A percentile compares a stretch with the other conserved stretches of the same genome.
These are phyloP conservation scores for Drepana arcuata DNA, from an alignment of 1,140 invertebrate species.

Conservation along the genomic window DNA sequence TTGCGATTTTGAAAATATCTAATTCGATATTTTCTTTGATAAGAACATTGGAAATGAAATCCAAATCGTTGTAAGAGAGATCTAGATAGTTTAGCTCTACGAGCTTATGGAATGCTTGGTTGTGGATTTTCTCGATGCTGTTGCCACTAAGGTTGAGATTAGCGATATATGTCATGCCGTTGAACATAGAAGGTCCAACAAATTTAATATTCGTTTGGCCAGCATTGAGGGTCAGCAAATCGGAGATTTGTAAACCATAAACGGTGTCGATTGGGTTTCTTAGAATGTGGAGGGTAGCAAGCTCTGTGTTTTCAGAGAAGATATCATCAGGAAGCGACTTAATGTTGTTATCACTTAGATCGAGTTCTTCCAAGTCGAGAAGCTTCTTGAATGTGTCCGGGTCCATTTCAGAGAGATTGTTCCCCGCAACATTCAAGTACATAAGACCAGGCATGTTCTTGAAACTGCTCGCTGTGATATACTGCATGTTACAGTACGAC, in stretches of 20 bases:
- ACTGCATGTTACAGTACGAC: conserved; percentile 76
- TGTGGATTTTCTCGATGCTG: conserved; percentile 76
- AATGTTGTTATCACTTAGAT: conserved; percentile 77
- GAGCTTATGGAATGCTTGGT: conserved; percentile 76
- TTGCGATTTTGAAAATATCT: conserved; percentile 77
- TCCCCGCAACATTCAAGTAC: conserved; percentile 77
- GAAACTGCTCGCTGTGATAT: conserved; percentile 74
- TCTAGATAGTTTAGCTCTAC: conserved; percentile 77
- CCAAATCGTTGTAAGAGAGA: conserved; percentile 78
- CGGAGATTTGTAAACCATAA: conserved; percentile 67
- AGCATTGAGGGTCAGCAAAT: conserved; percentile 75
- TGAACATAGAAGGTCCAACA: conserved; percentile 77
- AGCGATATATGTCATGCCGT: conserved; percentile 74
- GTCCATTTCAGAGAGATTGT: conserved; percentile 75
- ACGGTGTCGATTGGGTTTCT: conserved; percentile 72
- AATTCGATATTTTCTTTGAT: conserved; percentile 78
- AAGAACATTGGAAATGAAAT: conserved; percentile 75
- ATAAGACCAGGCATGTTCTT: conserved; percentile 74
- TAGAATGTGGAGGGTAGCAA: conserved; percentile 75
- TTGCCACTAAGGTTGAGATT: conserved; percentile 77
- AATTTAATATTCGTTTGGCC: conserved; percentile 76
- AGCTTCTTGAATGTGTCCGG: conserved; percentile 73
- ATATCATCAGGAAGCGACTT: conserved; percentile 72
- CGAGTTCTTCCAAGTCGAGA: conserved; percentile 76
- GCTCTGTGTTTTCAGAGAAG: conserved; percentile 73